Evolutionary conservation across 2,113 vertebrate genomes (phyloP).

Genomic region (Myocastor coypus): DNA sequence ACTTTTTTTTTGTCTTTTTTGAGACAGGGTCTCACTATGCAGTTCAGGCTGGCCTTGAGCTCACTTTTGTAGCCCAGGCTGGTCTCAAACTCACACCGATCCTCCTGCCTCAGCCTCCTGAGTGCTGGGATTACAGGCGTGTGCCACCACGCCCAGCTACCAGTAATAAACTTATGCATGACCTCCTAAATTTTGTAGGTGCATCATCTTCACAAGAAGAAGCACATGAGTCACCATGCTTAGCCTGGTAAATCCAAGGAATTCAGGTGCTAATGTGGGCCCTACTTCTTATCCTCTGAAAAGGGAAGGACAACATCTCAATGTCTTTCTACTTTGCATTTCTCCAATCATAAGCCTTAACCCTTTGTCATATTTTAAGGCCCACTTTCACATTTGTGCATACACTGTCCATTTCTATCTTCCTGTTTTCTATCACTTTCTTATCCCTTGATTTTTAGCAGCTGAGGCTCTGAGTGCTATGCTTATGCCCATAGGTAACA

Average conservation of each 20-base stretch:
- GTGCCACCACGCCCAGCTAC: no score
- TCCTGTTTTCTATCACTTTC: neutral
- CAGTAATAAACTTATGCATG: neutral
- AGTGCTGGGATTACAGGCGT: no score
- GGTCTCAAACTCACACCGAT: no score
- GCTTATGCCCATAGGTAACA: neutral
- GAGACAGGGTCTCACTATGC: no score
- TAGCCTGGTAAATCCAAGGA: neutral
- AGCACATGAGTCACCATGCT: neutral
- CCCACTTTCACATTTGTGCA: neutral
- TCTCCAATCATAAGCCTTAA: neutral
- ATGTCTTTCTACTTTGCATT: neutral
- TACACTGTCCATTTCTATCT: fast-evolving
- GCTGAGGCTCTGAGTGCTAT: neutral
- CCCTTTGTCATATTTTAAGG: neutral
- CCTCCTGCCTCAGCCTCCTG: no score
- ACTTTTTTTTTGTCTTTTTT: no score
- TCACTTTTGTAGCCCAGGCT: no score
- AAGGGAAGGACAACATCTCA: neutral
- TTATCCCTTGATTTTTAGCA: no score
- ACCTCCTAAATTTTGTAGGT: neutral
- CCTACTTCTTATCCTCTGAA: neutral
- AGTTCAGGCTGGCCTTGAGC: no score
- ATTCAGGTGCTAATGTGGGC: neutral
- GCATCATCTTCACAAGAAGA: neutral